phyloP scores from a whole-genome alignment of 2,888 invertebrate genomes.

The Colostygia pectinataria region DNA sequence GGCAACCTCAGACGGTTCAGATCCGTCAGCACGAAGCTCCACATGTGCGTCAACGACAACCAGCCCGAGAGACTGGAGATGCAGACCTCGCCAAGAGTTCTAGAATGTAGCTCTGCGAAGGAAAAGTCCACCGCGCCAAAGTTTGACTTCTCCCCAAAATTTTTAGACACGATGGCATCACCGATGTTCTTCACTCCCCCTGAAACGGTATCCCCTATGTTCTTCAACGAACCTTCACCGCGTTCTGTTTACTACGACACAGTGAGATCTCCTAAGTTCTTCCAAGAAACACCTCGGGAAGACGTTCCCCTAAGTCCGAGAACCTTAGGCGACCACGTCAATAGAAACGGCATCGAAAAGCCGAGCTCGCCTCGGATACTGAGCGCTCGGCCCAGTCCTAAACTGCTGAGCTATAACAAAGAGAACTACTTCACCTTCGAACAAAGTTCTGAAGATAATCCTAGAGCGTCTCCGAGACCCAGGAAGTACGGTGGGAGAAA shows the following conservation, averaged over 20 bases:
- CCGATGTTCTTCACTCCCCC: slow-evolving; percentile 76
- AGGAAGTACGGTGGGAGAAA: slow-evolving; percentile 70
- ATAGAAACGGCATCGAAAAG: slow-evolving; percentile 68
- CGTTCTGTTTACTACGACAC: slow-evolving; percentile 75
- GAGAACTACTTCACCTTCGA: slow-evolving; percentile 78
- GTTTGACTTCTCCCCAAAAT: slow-evolving; percentile 75
- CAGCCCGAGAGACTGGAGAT: slow-evolving; percentile 65
- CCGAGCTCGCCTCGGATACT: slow-evolving; percentile 65
- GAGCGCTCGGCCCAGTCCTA: slow-evolving; percentile 68
- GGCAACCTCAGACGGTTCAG: slow-evolving; percentile 63
- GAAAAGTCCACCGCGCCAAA: slow-evolving; percentile 67
- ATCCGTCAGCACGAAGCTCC: slow-evolving; percentile 71
- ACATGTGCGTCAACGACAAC: slow-evolving; percentile 67
- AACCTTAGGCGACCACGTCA: slow-evolving; percentile 61
- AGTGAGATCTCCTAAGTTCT: slow-evolving; percentile 73
- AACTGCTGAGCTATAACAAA: slow-evolving; percentile 70
- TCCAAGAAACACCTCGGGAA: slow-evolving; percentile 69
- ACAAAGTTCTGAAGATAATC: slow-evolving; percentile 51
- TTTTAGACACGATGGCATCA: slow-evolving; percentile 64
- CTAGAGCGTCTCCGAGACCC: slow-evolving; percentile 58
- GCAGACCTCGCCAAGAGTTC: slow-evolving; percentile 69
- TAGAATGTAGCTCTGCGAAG: slow-evolving; percentile 72
- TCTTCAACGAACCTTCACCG: slow-evolving; percentile 72
- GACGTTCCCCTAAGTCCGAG: slow-evolving; percentile 71
- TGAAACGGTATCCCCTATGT: slow-evolving; percentile 70